These are phyloP conservation scores for Drosophila bunnanda DNA, from an alignment of 2,888 invertebrate species.

Conservation along the genomic window DNA sequence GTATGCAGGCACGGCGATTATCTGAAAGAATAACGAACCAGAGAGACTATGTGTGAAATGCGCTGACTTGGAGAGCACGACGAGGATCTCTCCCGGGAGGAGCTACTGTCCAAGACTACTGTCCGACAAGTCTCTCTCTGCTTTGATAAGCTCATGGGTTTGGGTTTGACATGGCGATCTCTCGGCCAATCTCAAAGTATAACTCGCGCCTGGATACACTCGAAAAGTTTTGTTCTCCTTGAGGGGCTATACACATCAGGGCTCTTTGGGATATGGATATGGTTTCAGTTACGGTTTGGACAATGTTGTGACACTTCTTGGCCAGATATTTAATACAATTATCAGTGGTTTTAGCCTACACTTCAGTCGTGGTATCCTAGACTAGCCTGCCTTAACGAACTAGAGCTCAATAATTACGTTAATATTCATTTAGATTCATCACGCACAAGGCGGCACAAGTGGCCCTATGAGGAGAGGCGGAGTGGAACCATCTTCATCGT, in stretches of 20 bases:
- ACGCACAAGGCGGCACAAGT: background rate
- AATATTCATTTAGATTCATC: background rate
- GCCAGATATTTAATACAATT: background rate
- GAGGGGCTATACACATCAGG: background rate
- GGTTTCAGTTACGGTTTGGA: background rate
- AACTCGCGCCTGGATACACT: conserved; percentile 9
- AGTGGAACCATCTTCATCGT: conserved; percentile 10
- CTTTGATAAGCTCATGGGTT: background rate
- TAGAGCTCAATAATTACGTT: conserved; percentile 5
- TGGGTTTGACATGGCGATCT: background rate
- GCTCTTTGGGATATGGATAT: conserved; percentile 5
- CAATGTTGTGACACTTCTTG: background rate
- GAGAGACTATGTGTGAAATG: conserved; percentile 58
- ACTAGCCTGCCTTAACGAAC: conserved; percentile 6
- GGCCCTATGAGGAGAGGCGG: conserved; percentile 26
- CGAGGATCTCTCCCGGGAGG: conserved; percentile 13
- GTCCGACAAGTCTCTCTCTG: conserved; percentile 2
- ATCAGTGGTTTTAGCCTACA: background rate
- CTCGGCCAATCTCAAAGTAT: background rate
- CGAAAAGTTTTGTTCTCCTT: background rate
- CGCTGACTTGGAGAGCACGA: conserved; percentile 16
- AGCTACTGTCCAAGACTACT: conserved; percentile 15
- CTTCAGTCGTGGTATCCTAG: conserved; percentile 1
- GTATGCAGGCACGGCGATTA: conserved; percentile 75
- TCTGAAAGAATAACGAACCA: conserved; percentile 76